Percentiles rank a stretch among this genome's conserved stretches.
Conservation (phyloP, 2,113 vertebrate species). For the Periophthalmodon schlosseri region DNA sequence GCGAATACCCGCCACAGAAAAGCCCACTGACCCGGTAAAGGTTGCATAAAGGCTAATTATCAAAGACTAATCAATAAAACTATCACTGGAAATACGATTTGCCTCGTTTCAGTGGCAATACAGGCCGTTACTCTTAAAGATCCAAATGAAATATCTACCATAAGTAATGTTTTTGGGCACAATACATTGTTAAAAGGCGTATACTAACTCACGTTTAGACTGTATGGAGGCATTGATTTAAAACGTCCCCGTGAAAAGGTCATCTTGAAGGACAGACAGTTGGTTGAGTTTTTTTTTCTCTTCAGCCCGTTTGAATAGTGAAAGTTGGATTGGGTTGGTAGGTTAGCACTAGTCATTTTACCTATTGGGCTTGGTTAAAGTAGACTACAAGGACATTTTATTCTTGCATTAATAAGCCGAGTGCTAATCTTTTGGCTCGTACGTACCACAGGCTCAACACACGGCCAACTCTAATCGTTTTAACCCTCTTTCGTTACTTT, state of each 20-base stretch:
- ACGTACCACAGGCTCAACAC: constrained; percentile 14
- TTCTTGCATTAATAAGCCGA: constrained; percentile 10
- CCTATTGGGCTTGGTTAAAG: not conserved
- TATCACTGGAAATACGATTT: not conserved
- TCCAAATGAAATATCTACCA: not conserved
- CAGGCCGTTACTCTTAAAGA: not conserved
- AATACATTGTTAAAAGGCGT: not conserved
- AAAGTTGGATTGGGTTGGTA: constrained; percentile 35
- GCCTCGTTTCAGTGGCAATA: not conserved
- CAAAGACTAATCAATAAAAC: not conserved
- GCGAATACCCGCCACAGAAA: not conserved
- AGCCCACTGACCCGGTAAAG: constrained; percentile 9
- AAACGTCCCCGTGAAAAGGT: constrained; percentile 72
- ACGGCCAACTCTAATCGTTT: constrained; percentile 40
- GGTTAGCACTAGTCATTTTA: not conserved
- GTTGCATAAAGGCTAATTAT: constrained; percentile 8
- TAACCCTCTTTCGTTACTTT: constrained; percentile 35
- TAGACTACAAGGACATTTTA: constrained; percentile 25
- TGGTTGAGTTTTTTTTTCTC: constrained; percentile 22
- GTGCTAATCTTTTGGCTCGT: constrained; percentile 8
- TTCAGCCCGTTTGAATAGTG: not conserved
- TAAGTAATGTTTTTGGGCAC: not conserved
- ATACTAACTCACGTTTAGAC: constrained; percentile 10
- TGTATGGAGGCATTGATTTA: constrained; percentile 18
- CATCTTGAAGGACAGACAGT: constrained; percentile 83